Evolutionary conservation across 2,888 invertebrate species (phyloP), one percentile per base, ranked within the genome.

Genomic region (Zootermopsis nevadensis): DNA sequence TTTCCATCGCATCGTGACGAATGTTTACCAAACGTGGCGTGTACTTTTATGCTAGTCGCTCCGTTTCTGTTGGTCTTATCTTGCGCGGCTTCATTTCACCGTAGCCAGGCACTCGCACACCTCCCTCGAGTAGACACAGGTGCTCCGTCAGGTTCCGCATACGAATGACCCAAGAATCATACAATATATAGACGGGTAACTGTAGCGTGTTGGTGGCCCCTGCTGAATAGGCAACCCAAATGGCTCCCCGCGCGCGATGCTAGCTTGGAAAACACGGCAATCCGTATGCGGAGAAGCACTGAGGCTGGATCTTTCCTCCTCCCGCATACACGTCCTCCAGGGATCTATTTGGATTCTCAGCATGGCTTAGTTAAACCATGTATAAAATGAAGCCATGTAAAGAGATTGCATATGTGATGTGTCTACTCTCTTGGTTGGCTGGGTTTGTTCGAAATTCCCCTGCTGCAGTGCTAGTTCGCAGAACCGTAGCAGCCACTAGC

Each of bases 351-450:
- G 79, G 79, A 79, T 79, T 79, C 79, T 79, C 79, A 66, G 79
- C 79, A 79, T 79, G 83, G 80, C 84, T 82, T 82, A 82, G 84
- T 82, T 80, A 82, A 84, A 84, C 84, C 84, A 79, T 82, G 82
- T 77, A 84, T 82, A 84, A 84, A 84, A 84, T 84, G 84, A 83
- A 83, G 82, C 83, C 83, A 83, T 83, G 77, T 82, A 83, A 83
- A 81, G 81, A 84, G 84, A 84, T 84, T 84, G 84, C 84, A 82
- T 82, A 82, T 82, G 84, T 72, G 84, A 79, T 84, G 84, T 79
- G 72, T 81, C 83, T 77, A 66, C 53, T 55, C 77, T 30, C 77
- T 60, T n/a, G 79, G 33, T 74, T 66, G 79, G 60, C 22, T 79
- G 55, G 27, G 76, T 76, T 76, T 48, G n/a, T 60, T 35, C 15